A percentile compares a stretch with the other conserved stretches of the same genome.
These are phyloP conservation scores for Glareola pratincola DNA, from an alignment of 2,113 vertebrate genomes.

Conservation along the genomic window DNA sequence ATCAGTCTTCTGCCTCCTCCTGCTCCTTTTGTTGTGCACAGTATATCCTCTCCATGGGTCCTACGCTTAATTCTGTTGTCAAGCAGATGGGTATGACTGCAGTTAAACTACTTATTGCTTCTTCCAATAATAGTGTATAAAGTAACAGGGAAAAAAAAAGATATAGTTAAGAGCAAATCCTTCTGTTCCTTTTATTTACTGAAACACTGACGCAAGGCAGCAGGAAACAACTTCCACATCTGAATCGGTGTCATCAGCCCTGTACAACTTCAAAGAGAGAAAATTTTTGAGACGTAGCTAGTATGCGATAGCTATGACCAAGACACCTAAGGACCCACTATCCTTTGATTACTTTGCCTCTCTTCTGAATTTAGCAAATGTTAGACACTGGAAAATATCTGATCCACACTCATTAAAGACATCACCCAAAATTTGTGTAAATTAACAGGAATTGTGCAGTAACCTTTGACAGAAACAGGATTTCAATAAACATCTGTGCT, in stretches of 20 bases:
- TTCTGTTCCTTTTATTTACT: not conserved
- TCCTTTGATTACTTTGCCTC: not conserved
- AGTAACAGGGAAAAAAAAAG: not conserved
- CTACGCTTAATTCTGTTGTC: not conserved
- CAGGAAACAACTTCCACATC: not conserved
- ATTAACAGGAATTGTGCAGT: not conserved
- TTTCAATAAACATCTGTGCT: not conserved
- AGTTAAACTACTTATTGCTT: not conserved
- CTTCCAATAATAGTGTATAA: not conserved
- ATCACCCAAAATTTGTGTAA: not conserved
- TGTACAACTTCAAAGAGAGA: not conserved
- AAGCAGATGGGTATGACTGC: not conserved
- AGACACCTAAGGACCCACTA: not conserved
- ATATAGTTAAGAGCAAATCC: not conserved
- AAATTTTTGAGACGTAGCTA: not conserved
- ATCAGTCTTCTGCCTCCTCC: not conserved
- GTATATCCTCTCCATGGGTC: not conserved
- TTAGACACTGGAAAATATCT: not conserved
- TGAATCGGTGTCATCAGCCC: not conserved
- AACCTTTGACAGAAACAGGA: not conserved
- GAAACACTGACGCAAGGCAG: not conserved
- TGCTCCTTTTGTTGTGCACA: not conserved
- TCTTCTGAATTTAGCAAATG: not conserved
- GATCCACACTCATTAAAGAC: not conserved
- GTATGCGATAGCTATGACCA: not conserved